These are phyloP conservation scores for Desoria tigrina DNA, from an alignment of 2,888 invertebrate species.

Conservation along the genomic window DNA sequence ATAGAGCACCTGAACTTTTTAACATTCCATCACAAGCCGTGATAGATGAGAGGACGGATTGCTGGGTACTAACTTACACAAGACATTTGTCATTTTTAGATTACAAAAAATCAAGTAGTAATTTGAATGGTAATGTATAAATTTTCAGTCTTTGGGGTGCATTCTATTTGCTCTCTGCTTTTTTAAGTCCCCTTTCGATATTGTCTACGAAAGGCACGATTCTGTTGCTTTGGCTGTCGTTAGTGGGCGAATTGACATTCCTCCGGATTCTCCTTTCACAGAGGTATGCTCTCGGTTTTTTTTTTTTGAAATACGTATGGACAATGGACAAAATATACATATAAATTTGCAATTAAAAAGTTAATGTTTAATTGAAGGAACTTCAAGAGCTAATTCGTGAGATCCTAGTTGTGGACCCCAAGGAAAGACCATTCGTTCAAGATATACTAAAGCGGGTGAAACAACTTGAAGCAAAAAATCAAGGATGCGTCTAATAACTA, in stretches of 20 bases:
- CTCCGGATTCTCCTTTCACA: slow-evolving; percentile 67
- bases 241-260: slow-evolving; percentile 72
- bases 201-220: slow-evolving; percentile 79
- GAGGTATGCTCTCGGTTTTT: slow-evolving; percentile 59
- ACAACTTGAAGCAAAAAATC: slow-evolving; percentile 63
- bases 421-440: slow-evolving; percentile 73
- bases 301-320: slow-evolving; percentile 59
- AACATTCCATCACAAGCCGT: slow-evolving; percentile 77
- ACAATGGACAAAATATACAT: no score
- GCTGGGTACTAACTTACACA: slow-evolving; percentile 71
- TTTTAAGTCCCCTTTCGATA: slow-evolving; percentile 81
- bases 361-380: slow-evolving; percentile 59
- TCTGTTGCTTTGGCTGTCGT: slow-evolving; percentile 83
- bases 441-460: slow-evolving; percentile 68
- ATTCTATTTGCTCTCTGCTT: slow-evolving; percentile 81
- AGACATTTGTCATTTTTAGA: background rate
- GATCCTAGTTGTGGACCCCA: slow-evolving; percentile 72
- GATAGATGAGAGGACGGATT: slow-evolving; percentile 80
- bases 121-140: slow-evolving; percentile 5
- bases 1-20: slow-evolving; percentile 84
- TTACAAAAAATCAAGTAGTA: background rate
- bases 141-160: slow-evolving; percentile 75
- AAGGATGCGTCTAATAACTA: slow-evolving; percentile 62
- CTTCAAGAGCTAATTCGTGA: slow-evolving; percentile 69
- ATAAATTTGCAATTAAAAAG: no score